phyloP scores from a whole-genome alignment of 2,113 vertebrate species.

The Cyanoderma ruficeps region DNA sequence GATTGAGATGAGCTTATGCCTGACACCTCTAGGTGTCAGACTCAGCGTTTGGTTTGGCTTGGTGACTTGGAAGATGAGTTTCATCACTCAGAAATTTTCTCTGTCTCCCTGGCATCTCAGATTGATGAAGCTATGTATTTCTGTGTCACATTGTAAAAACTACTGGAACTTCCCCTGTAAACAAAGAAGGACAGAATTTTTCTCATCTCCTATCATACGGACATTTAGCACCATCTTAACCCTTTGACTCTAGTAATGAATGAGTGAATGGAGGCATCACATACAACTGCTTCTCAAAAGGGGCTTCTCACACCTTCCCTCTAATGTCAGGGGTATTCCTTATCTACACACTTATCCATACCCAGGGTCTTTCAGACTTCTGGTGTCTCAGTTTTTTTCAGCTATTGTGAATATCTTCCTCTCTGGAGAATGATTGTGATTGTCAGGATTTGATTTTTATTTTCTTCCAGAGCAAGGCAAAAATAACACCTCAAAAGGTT shows the following conservation, averaged over 20 bases:
- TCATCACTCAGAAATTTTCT: background rate
- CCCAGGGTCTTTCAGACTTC: background rate
- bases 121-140: background rate
- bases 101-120: background rate
- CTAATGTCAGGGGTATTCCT: background rate
- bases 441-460: background rate
- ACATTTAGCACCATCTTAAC: background rate
- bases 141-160: background rate
- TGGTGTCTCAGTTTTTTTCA: background rate
- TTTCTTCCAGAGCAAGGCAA: background rate
- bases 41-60: background rate
- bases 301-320: background rate
- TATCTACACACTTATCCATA: background rate
- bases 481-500: background rate
- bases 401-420: background rate
- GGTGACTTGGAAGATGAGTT: background rate
- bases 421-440: background rate
- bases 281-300: background rate
- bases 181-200: background rate
- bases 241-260: background rate
- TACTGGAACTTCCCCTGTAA: background rate
- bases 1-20: background rate
- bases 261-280: background rate
- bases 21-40: conserved; percentile 24
- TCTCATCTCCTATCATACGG: background rate